Percentiles rank a stretch among this genome's conserved stretches.
These are phyloP conservation scores for Hirundichthys speculiger DNA, from an alignment of 2,113 vertebrate species.

Conservation along the genomic window DNA sequence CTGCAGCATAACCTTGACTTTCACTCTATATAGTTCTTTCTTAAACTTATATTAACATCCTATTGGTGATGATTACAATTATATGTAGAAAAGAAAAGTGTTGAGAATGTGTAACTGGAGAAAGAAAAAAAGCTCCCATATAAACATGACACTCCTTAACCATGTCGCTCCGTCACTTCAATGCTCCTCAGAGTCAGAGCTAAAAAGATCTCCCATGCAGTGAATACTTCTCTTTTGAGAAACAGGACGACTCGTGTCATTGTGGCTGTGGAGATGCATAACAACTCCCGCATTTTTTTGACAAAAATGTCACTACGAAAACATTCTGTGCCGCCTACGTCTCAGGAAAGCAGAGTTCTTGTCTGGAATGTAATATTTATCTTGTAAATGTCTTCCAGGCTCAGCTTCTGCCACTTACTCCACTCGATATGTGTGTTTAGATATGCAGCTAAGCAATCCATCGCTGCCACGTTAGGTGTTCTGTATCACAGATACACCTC, in stretches of 20 bases:
- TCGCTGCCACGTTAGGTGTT: slow-evolving; percentile 54
- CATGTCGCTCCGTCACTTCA: slow-evolving; percentile 45
- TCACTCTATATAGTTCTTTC: too few relatives aligned
- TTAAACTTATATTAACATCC: background rate
- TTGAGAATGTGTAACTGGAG: slow-evolving; percentile 3
- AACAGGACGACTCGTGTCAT: slow-evolving; percentile 61
- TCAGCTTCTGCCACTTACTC: slow-evolving; percentile 52
- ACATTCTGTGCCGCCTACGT: slow-evolving; percentile 60
- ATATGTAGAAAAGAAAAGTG: background rate
- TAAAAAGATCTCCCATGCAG: slow-evolving; percentile 44
- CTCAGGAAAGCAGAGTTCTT: slow-evolving; percentile 64
- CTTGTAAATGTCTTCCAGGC: slow-evolving; percentile 70
- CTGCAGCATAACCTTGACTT: too few relatives aligned
- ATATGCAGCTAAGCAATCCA: slow-evolving; percentile 52
- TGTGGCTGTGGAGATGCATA: slow-evolving; percentile 50
- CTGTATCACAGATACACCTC: slow-evolving; percentile 44
- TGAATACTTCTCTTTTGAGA: slow-evolving; percentile 39
- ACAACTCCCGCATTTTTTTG: slow-evolving; percentile 60
- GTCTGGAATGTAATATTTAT: slow-evolving; percentile 77
- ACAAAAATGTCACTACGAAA: slow-evolving; percentile 72
- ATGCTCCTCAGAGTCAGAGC: slow-evolving; percentile 32
- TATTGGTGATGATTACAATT: background rate
- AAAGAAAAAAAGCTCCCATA: slow-evolving; percentile 4
- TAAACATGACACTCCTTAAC: slow-evolving; percentile 11
- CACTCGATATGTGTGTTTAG: slow-evolving; percentile 53